Conservation (phyloP, 2,113 vertebrate genomes). For the Barbus barbus region DNA sequence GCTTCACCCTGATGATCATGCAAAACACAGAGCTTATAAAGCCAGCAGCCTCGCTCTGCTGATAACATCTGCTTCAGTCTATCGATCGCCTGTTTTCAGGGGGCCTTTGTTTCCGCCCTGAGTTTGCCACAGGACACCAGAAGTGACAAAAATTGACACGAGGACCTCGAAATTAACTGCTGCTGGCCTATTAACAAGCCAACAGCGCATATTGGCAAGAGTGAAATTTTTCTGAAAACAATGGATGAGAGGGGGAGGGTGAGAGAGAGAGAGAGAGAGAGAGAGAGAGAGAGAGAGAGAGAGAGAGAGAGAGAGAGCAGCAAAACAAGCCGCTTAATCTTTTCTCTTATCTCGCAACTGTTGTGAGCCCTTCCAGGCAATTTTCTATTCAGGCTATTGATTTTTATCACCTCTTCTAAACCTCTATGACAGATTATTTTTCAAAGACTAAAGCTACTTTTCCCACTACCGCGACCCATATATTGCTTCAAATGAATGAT, state of each 20-base stretch:
- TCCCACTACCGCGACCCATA: constrained; percentile 61
- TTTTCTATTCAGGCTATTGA: constrained; percentile 81
- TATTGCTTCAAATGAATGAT: constrained; percentile 58
- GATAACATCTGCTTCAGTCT: constrained; percentile 84
- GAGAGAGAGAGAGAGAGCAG: constrained; percentile 62
- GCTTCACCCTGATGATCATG: constrained; percentile 50
- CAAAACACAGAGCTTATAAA: constrained; percentile 58
- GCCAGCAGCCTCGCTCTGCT: constrained; percentile 73
- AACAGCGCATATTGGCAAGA: constrained; percentile 57
- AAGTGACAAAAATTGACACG: constrained; percentile 45
- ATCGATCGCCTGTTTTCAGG: constrained; percentile 69
- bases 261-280: not conserved
- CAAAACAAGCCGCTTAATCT: constrained; percentile 79
- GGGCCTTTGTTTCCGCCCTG: constrained; percentile 36
- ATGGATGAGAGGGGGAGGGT: constrained; percentile 6
- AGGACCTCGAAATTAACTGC: constrained; percentile 37
- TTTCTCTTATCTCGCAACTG: constrained; percentile 79
- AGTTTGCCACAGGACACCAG: constrained; percentile 54
- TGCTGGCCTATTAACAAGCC: constrained; percentile 29
- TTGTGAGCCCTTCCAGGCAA: constrained; percentile 80
- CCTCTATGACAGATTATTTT: constrained; percentile 76
- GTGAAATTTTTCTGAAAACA: constrained; percentile 70
- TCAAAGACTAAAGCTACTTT: constrained; percentile 72
- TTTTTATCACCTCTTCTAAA: constrained; percentile 78
- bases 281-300: constrained; percentile 40